A percentile compares a stretch with the other conserved stretches of the same genome.
Conservation (phyloP, 2,113 vertebrate genomes). For the Oryzias celebensis region DNA sequence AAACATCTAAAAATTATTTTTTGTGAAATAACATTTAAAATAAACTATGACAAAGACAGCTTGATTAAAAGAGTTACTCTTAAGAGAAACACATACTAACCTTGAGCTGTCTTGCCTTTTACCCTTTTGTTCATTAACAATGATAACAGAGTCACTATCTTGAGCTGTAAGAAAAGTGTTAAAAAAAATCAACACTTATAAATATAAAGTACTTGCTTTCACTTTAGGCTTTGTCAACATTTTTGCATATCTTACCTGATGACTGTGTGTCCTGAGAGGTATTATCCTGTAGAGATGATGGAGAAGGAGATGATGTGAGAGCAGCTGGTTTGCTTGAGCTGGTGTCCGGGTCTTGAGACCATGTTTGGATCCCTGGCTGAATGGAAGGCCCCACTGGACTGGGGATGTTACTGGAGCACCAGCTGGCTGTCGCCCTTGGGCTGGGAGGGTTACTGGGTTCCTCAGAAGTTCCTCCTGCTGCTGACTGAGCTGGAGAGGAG, state of each 20-base stretch:
- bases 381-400: conserved; percentile 64
- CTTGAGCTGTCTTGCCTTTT: conserved; percentile 78
- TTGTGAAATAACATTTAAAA: neutral
- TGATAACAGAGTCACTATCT: conserved; percentile 89
- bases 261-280: conserved; percentile 80
- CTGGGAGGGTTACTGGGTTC: conserved; percentile 66
- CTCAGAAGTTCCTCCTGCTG: conserved; percentile 60
- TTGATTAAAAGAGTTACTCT: neutral
- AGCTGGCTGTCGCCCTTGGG: conserved; percentile 62
- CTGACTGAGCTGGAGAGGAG: conserved; percentile 62
- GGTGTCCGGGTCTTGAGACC: conserved; percentile 58
- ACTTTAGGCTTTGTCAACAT: neutral
- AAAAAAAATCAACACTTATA: neutral
- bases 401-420: conserved; percentile 70
- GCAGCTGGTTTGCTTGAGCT: conserved; percentile 32
- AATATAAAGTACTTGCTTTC: neutral
- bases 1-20: neutral
- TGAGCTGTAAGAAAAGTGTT: conserved; percentile 56
- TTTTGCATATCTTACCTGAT: conserved; percentile 63
- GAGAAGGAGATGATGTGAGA: conserved; percentile 53
- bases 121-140: conserved; percentile 87
- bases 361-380: conserved; percentile 53
- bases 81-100: conserved; percentile 66
- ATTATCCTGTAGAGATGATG: conserved; percentile 69
- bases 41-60: neutral